A percentile compares a stretch with the other conserved stretches of the same genome.
These are phyloP conservation scores for Drusus annulatus DNA, from an alignment of 1,140 invertebrate genomes.

Conservation along the genomic window DNA sequence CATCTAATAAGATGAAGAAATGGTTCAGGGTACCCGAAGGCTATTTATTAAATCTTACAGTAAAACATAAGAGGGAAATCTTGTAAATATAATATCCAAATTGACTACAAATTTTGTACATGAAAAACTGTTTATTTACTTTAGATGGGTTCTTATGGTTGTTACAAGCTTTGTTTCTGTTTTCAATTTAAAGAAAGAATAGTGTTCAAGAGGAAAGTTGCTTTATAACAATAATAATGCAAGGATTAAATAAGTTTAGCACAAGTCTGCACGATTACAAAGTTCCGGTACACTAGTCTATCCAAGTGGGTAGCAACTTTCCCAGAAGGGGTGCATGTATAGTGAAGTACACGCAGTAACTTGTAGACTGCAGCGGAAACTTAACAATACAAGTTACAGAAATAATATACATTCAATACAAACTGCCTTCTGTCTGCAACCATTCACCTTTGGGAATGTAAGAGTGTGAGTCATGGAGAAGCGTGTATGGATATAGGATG, in stretches of 20 bases:
- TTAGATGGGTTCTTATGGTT: conserved; percentile 50
- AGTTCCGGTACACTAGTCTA: conserved; percentile 38
- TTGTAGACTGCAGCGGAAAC: conserved; percentile 19
- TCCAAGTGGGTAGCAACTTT: conserved; percentile 50
- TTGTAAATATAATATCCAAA: conserved; percentile 46
- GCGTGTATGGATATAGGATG: no score
- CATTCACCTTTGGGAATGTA: conserved; percentile 27
- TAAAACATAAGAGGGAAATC: conserved; percentile 37
- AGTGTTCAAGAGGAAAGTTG: conserved; percentile 51
- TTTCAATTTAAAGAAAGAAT: conserved; percentile 42
- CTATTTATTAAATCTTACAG: conserved; percentile 25
- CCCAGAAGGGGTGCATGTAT: conserved; percentile 36
- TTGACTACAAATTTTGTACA: conserved; percentile 53
- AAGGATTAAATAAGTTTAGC: conserved; percentile 55
- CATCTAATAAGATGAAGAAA: conserved; percentile 7
- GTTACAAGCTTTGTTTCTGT: conserved; percentile 53
- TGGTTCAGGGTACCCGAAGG: conserved; percentile 21
- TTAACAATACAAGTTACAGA: conserved; percentile 43
- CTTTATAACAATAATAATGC: conserved; percentile 53
- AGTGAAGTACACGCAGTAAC: conserved; percentile 9
- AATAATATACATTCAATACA: conserved; percentile 41
- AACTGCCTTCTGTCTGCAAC: conserved; percentile 16
- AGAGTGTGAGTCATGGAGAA: conserved; percentile 9
- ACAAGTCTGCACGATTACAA: conserved; percentile 46
- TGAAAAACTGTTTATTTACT: conserved; percentile 56